Conservation (phyloP, 2,113 vertebrate species). For the Crotophaga sulcirostris region DNA sequence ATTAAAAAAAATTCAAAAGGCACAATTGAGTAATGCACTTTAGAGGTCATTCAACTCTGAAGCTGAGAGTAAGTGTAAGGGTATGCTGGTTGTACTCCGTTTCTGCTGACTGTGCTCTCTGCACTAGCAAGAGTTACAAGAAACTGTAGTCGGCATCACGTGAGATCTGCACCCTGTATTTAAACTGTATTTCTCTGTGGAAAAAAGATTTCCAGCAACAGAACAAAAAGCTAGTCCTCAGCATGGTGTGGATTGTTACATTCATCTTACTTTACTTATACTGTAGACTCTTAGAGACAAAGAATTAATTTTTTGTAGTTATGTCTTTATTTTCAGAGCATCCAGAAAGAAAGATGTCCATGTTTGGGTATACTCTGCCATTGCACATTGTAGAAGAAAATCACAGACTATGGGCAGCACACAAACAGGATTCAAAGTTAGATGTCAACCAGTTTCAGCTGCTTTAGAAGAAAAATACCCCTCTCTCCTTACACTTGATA, state of each 20-base stretch:
- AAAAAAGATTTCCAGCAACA: neutral
- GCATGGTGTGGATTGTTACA: neutral
- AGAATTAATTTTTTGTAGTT: neutral
- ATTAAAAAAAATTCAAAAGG: neutral
- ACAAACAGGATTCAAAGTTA: neutral
- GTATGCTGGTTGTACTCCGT: neutral
- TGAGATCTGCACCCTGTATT: neutral
- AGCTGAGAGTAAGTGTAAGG: neutral
- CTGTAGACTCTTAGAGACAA: neutral
- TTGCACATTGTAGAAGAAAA: neutral
- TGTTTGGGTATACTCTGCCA: neutral
- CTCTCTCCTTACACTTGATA: neutral
- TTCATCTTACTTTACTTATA: neutral
- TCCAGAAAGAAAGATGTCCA: neutral
- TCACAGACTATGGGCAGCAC: neutral
- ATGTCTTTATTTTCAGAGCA: neutral
- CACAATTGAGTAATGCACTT: neutral
- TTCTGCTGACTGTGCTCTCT: slow-evolving; percentile 28
- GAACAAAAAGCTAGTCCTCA: neutral
- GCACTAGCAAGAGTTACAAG: neutral
- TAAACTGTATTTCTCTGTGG: neutral
- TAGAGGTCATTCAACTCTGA: neutral
- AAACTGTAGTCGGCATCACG: neutral
- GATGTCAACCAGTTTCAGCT: neutral
- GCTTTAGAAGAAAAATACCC: neutral